phyloP scores from a whole-genome alignment of 2,888 invertebrate genomes.

The Scaeva pyrastri region DNA sequence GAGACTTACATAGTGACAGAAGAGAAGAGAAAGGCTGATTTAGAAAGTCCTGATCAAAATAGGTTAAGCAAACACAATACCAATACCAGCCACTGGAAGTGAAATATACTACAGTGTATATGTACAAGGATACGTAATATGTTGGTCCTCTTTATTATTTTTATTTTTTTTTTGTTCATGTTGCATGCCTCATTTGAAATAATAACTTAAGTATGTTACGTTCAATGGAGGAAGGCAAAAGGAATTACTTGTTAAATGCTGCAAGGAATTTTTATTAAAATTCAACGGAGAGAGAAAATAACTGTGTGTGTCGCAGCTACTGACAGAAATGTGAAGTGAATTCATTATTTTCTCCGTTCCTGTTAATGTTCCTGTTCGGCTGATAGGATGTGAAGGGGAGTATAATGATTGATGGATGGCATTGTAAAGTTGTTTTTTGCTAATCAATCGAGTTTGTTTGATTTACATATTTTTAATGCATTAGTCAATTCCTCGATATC shows the following conservation, averaged over 20 bases:
- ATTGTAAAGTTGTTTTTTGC: background rate
- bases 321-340: slow-evolving; percentile 25
- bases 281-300: slow-evolving; percentile 39
- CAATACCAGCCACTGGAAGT: background rate
- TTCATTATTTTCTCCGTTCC: background rate
- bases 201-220: slow-evolving; percentile 71
- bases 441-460: background rate
- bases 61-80: slow-evolving; percentile 59
- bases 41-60: slow-evolving; percentile 54
- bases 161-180: background rate
- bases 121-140: background rate
- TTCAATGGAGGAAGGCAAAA: slow-evolving; percentile 27
- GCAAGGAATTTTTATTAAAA: slow-evolving; percentile 58
- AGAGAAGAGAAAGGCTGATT: slow-evolving; percentile 44
- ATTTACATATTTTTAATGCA: background rate
- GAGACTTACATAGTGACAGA: slow-evolving; percentile 25
- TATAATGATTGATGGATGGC: slow-evolving; percentile 13
- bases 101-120: background rate
- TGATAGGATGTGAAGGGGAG: background rate
- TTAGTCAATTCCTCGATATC: no score
- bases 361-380: no score
- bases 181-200: slow-evolving; percentile 59
- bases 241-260: slow-evolving; percentile 66
- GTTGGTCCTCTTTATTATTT: slow-evolving; percentile 13
- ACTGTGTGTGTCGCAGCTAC: slow-evolving; percentile 11